A percentile compares a stretch with the other conserved stretches of the same genome.
phyloP scores from a whole-genome alignment of 30 jellyfish, hydroid and myxozoan species.

The Cassiopea andromeda region DNA sequence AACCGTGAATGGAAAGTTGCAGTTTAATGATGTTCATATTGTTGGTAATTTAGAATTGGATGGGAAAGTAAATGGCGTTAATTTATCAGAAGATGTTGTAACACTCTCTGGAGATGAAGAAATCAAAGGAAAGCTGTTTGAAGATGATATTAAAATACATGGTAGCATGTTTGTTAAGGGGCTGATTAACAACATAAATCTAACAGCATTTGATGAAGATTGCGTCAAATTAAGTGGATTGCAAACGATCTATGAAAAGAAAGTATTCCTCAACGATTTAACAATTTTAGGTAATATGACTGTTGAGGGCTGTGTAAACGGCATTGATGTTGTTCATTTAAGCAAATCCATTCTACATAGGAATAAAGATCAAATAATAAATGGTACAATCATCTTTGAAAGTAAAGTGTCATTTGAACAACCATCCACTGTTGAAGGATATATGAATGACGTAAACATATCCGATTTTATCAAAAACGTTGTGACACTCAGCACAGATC shows the following conservation, averaged over 20 bases:
- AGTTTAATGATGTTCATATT: constrained; percentile 25
- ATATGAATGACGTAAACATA: constrained; percentile 35
- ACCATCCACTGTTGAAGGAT: constrained; percentile 29
- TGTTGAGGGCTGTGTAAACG: constrained; percentile 76
- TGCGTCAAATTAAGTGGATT: constrained; percentile 58
- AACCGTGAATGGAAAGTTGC: constrained; percentile 35
- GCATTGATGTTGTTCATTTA: constrained; percentile 74
- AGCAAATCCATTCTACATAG: constrained; percentile 47
- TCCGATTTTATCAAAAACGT: constrained; percentile 43
- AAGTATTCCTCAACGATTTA: constrained; percentile 40
- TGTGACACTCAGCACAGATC: constrained; percentile 65
- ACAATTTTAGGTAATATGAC: constrained; percentile 46
- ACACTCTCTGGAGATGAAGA: constrained; percentile 73
- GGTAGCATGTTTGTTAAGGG: constrained; percentile 66
- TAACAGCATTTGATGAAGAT: constrained; percentile 53
- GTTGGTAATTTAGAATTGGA: constrained; percentile 41
- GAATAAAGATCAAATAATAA: constrained; percentile 69
- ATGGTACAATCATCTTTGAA: constrained; percentile 44
- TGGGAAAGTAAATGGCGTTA: constrained; percentile 78
- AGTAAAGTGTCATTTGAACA: constrained; percentile 18
- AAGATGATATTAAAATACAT: constrained; percentile 4
- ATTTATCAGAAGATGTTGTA: constrained; percentile 75
- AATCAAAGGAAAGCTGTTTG: constrained; percentile 47
- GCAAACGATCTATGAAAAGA: constrained; percentile 58
- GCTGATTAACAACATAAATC: constrained; percentile 64